These are phyloP conservation scores for Macaca nemestrina DNA, from an alignment of 2,113 vertebrate genomes.

Conservation along the genomic window DNA sequence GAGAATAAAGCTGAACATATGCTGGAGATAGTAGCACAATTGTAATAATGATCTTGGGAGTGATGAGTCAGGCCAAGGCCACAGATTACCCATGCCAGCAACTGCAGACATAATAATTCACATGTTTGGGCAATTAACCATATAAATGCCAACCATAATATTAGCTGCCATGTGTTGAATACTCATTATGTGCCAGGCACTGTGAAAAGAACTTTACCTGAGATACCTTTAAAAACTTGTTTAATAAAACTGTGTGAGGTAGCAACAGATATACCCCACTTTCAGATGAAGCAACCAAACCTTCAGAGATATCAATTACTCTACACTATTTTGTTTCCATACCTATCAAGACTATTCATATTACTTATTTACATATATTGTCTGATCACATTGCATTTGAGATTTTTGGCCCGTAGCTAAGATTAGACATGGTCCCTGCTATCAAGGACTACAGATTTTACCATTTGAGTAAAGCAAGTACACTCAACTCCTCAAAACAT, in stretches of 20 bases:
- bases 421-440: not conserved
- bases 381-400: not conserved
- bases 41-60: not conserved
- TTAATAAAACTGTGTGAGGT: not conserved
- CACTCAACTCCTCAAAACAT: not conserved
- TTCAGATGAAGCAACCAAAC: not conserved
- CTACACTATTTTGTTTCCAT: not conserved
- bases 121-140: not conserved
- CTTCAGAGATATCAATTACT: not conserved
- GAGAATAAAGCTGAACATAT: not conserved
- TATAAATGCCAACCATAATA: not conserved
- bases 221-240: not conserved
- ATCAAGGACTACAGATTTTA: conserved; percentile 8
- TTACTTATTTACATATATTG: not conserved
- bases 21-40: not conserved
- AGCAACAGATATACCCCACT: not conserved
- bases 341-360: not conserved
- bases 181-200: not conserved
- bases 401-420: not conserved
- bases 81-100: not conserved
- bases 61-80: not conserved
- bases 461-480: not conserved
- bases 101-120: not conserved
- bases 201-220: not conserved
- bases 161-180: not conserved